Evolutionary conservation across 2,888 invertebrate genomes (phyloP).

Genomic region (Frankliniella intonsa): DNA sequence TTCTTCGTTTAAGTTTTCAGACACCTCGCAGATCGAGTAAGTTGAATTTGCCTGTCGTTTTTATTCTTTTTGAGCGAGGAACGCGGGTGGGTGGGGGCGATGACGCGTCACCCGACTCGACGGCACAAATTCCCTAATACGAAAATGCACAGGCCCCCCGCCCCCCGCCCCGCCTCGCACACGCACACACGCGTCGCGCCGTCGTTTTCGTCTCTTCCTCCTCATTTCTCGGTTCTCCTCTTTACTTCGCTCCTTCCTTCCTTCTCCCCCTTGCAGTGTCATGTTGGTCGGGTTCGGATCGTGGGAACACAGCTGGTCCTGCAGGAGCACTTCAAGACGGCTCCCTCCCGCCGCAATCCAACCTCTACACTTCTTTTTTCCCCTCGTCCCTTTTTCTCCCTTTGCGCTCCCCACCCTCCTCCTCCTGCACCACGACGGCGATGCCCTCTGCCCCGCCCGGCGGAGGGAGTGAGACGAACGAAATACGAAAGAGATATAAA

Average conservation of each 20-base stretch:
- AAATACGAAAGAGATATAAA: background rate
- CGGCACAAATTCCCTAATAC: slow-evolving; percentile 12
- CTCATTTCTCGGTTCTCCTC: background rate
- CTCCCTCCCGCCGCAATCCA: background rate
- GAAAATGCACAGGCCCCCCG: background rate
- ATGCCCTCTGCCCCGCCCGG: background rate
- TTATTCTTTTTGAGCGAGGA: too few relatives aligned
- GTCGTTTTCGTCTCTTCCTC: background rate
- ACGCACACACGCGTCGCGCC: background rate
- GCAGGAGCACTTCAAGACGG: slow-evolving; percentile 25
- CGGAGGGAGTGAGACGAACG: background rate
- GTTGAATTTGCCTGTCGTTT: too few relatives aligned
- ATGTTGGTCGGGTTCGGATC: slow-evolving; percentile 8
- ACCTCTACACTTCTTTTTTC: background rate
- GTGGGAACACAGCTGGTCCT: slow-evolving; percentile 19
- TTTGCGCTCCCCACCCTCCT: background rate
- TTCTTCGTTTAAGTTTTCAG: too few relatives aligned
- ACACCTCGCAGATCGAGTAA: too few relatives aligned
- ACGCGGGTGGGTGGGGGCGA: too few relatives aligned
- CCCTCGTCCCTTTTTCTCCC: background rate
- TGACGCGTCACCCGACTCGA: background rate
- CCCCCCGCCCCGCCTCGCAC: background rate
- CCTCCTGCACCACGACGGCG: background rate
- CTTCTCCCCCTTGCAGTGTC: background rate
- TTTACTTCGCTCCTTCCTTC: background rate